Base-by-base conservation (phyloP, 2,113 vertebrate genomes). In the Triplophysa tibetana region DNA sequence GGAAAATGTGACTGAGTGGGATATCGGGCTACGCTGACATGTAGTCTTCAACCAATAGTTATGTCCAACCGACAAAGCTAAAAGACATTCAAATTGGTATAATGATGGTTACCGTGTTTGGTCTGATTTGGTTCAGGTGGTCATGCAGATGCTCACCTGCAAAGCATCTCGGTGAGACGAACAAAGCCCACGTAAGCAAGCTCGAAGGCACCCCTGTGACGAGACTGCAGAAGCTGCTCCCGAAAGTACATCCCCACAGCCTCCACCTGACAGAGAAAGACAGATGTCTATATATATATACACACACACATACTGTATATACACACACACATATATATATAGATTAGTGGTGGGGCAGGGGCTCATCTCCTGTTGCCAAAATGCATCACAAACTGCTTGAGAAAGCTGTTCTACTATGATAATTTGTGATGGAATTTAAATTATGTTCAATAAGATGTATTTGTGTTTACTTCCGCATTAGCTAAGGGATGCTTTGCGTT, bases 131-230 rank as follows among this genome's bases (percentile, higher is more conserved):
- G 43, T 11, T 45, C 9, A 45, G 8, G 43, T 5, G 11, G 43
- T 45, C 11, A 12, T 45, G 43, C 43, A 11, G 43, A 9, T 4
- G 68, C 88, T 85, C 83, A 93, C 98, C 96, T 97, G 93, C 94
- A 94, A 52, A 99, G 92, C 90, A 92, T 93, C 88, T 97, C 96
- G 0, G 94, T 98, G 77, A 99, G 95, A 41, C 94, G 95, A 54
- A 97, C 95, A 75, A 99, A 99, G 80, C 98, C 98, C 89, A 97
- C 94, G 0, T 98, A 99, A 13, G 97, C 97, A 90, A 99, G 84
- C 87, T 99, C 98, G 90, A 99, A 99, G 29, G 97, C 96, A 45
- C 98, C 98, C 81, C 98, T 94, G 87, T 99, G 98, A 78, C 98
- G 95, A 48, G 98, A 99, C 64, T 97, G 96, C 81, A 99, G 92